Evolutionary conservation across 2,888 invertebrate genomes (phyloP).

Genomic region (Andricus curvator): DNA sequence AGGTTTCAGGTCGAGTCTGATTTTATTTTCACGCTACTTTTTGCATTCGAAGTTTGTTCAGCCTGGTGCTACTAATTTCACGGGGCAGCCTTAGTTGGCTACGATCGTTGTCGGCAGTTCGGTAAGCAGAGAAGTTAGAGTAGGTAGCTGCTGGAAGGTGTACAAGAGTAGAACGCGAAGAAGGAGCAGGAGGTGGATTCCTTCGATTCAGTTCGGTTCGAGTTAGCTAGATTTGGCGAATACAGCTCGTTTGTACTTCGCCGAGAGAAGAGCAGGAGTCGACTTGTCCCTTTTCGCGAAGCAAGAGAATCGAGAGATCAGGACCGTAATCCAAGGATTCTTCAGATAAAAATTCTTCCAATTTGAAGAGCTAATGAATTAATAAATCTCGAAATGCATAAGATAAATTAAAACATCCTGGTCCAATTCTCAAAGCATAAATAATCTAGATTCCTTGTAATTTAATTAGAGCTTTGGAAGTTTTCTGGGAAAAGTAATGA

Average conservation of each 20-base stretch:
- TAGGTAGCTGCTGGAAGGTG: constrained; percentile 35
- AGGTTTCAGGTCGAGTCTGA: not conserved
- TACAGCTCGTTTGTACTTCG: constrained; percentile 73
- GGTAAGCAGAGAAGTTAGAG: constrained; percentile 25
- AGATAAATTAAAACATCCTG: no score
- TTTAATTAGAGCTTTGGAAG: no score
- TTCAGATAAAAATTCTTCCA: constrained; percentile 22
- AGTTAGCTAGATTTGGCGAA: constrained; percentile 74
- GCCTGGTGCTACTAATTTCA: constrained; percentile 35
- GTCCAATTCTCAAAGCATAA: no score
- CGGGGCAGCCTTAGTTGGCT: constrained; percentile 18
- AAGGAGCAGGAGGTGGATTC: constrained; percentile 59
- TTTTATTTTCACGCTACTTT: not conserved
- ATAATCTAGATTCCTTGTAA: no score
- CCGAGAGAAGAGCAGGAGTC: constrained; percentile 50
- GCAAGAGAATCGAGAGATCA: constrained; percentile 35
- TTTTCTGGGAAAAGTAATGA: no score
- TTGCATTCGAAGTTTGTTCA: constrained; percentile 6
- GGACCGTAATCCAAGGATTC: constrained; percentile 30
- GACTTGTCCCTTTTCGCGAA: constrained; percentile 20
- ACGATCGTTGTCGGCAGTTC: constrained; percentile 34
- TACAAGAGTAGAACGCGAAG: constrained; percentile 22
- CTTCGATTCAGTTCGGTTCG: constrained; percentile 72
- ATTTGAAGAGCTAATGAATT: not conserved
- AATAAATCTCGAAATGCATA: not conserved